Base-by-base conservation (phyloP, 2,113 vertebrate species). In the Leucoraja erinaceus region DNA sequence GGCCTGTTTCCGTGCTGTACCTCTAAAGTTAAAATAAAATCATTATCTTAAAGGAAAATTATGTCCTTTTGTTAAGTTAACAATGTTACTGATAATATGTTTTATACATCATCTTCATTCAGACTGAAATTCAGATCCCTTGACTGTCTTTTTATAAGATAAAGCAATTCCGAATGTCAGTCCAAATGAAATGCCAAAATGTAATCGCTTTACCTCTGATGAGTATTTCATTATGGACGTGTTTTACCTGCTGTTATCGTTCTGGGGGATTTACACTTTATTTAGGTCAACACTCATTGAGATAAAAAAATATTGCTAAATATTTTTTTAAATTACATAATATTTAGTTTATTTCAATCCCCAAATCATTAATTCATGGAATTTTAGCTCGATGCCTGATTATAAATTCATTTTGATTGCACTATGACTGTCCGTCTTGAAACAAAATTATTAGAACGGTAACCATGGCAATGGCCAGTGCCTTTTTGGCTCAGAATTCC, bases 341-440 rank as follows among this genome's bases (percentile, higher is more conserved):
- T 86, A 61, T 59, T 61, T 63, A 63, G 6, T 88, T 88, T 63
- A n/a, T 66, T 88, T 88, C 83, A 18, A 63, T 88, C 31, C 63
- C 31, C 83, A 18, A 63, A 63, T 63, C n/a, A 88, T 88, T 66
- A 88, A 88, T 88, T 63, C 1, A 66, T 66, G 5, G 61, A 88
- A 61, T 59, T 59, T n/a, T 61, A n/a, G 59, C 5, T 63, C 59
- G 63, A 12, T 7, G 11, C 59, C 28, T 88, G 61, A 88, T 88
- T 88, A 88, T 88, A 88, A 88, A 88, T 88, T 88, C 56, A 88
- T 33, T 14, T 63, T n/a, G 59, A 63, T 63, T 1, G 83, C 83
- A 88, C n/a, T 18, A 11, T 56, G 56, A 18, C 9, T 86, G 56
- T 16, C 83, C 56, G 63, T n/a, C 25, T 5, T 63, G 2, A 88